These are phyloP conservation scores for Sminthurinus aureus DNA, from an alignment of 2,888 invertebrate species.

Conservation along the genomic window DNA sequence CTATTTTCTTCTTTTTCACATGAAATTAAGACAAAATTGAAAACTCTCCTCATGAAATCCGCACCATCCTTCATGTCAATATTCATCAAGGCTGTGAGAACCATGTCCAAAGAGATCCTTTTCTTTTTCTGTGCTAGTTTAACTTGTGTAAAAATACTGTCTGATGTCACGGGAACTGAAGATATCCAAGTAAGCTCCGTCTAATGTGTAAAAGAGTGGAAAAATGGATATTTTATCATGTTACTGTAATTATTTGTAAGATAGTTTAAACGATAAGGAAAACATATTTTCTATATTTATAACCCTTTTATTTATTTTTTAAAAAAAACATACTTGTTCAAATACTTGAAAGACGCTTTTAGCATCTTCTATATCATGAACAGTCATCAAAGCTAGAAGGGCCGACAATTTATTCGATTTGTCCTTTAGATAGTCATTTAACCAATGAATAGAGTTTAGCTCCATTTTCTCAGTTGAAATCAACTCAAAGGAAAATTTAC, in stretches of 20 bases:
- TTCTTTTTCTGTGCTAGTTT: conserved; percentile 42
- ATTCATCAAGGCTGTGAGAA: conserved; percentile 45
- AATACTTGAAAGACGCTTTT: neutral
- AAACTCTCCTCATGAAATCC: conserved; percentile 38
- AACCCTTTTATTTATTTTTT: too few relatives aligned
- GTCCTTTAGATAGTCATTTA: neutral
- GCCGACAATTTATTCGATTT: neutral
- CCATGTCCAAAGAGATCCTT: conserved; percentile 48
- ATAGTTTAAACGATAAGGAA: too few relatives aligned
- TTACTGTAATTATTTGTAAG: too few relatives aligned
- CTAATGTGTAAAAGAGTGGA: conserved; percentile 10
- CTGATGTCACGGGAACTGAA: conserved; percentile 48
- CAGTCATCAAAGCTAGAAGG: neutral
- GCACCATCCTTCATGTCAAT: conserved; percentile 25
- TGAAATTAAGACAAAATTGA: conserved; percentile 50
- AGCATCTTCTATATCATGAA: neutral
- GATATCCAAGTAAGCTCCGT: neutral
- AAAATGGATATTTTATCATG: too few relatives aligned
- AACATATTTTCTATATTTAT: too few relatives aligned
- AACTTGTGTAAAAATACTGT: conserved; percentile 49
- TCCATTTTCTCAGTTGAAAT: conserved; percentile 17
- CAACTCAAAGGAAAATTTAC: conserved; percentile 45
- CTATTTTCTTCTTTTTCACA: conserved; percentile 44
- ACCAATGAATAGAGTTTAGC: conserved; percentile 7
- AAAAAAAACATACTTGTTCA: conserved; percentile 25